Evolutionary conservation across 2,888 invertebrate species (phyloP).

Genomic region (Drosophila recens): DNA sequence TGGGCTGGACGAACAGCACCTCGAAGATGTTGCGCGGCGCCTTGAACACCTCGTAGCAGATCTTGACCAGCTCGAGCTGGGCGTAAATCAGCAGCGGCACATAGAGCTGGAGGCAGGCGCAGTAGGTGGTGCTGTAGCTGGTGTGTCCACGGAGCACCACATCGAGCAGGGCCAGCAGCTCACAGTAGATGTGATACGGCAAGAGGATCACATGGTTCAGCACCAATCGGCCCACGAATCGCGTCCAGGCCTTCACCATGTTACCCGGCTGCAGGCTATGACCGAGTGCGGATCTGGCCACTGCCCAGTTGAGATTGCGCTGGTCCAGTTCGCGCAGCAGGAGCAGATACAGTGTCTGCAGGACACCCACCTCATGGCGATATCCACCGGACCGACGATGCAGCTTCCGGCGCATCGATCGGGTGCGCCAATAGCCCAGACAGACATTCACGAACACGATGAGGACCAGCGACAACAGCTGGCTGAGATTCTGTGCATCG

Average conservation of each 20-base stretch:
- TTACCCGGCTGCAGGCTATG: slow-evolving; percentile 85
- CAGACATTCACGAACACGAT: slow-evolving; percentile 89
- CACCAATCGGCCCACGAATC: slow-evolving; percentile 82
- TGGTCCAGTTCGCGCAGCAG: slow-evolving; percentile 83
- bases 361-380: slow-evolving; percentile 50
- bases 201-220: slow-evolving; percentile 73
- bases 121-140: slow-evolving; percentile 71
- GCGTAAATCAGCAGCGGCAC: slow-evolving; percentile 82
- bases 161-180: slow-evolving; percentile 79
- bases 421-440: slow-evolving; percentile 87
- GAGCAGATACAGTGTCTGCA: slow-evolving; percentile 73
- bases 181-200: slow-evolving; percentile 80
- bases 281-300: slow-evolving; percentile 83
- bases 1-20: slow-evolving; percentile 80
- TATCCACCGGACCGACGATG: slow-evolving; percentile 55
- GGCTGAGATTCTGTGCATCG: slow-evolving; percentile 77
- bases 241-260: slow-evolving; percentile 80
- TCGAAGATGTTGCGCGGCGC: slow-evolving; percentile 84
- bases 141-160: slow-evolving; percentile 82
- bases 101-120: slow-evolving; percentile 79
- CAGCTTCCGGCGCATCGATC: slow-evolving; percentile 54
- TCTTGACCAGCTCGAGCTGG: slow-evolving; percentile 80
- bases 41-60: slow-evolving; percentile 82
- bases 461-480: slow-evolving; percentile 87
- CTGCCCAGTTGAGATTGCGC: slow-evolving; percentile 83